phyloP scores from a whole-genome alignment of 2,888 invertebrate genomes.

The Ethmia dodecea region DNA sequence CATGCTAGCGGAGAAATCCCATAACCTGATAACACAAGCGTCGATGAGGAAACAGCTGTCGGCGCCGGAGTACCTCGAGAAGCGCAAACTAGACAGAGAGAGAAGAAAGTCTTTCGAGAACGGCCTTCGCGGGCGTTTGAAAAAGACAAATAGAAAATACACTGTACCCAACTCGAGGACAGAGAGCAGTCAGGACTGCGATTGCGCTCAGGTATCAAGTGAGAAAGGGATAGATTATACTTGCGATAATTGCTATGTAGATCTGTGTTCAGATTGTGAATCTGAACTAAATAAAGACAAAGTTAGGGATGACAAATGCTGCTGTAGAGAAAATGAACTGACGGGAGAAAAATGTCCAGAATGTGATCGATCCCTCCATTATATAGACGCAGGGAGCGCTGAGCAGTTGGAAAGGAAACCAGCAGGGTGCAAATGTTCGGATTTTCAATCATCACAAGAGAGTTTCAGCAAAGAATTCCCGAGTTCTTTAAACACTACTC shows the following conservation, averaged over 20 bases:
- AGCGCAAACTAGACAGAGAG: constrained; percentile 85
- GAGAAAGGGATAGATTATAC: constrained; percentile 66
- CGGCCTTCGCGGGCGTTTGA: constrained; percentile 75
- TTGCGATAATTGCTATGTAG: constrained; percentile 63
- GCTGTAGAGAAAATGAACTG: constrained; percentile 39
- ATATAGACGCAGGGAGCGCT: constrained; percentile 59
- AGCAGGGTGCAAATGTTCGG: constrained; percentile 55
- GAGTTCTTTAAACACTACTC: constrained; percentile 52
- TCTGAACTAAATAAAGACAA: constrained; percentile 49
- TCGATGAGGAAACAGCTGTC: constrained; percentile 86
- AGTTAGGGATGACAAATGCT: constrained; percentile 42
- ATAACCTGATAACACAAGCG: constrained; percentile 69
- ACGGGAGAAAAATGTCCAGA: constrained; percentile 58
- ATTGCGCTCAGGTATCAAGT: constrained; percentile 53
- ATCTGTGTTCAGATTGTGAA: constrained; percentile 67
- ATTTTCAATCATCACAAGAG: constrained; percentile 69
- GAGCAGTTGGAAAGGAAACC: constrained; percentile 58
- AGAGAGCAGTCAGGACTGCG: constrained; percentile 48
- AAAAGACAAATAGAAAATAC: constrained; percentile 74
- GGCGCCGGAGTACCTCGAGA: constrained; percentile 94
- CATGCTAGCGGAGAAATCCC: constrained; percentile 78
- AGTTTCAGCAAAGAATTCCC: constrained; percentile 60
- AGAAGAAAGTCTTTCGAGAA: constrained; percentile 81
- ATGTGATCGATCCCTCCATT: constrained; percentile 61
- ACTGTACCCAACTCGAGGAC: constrained; percentile 42